Percentiles rank a stretch among this genome's conserved stretches.
Evolutionary conservation across 2,797 vertebrate species (phyloP).

Genomic region (Sphaeramia orbicularis): DNA sequence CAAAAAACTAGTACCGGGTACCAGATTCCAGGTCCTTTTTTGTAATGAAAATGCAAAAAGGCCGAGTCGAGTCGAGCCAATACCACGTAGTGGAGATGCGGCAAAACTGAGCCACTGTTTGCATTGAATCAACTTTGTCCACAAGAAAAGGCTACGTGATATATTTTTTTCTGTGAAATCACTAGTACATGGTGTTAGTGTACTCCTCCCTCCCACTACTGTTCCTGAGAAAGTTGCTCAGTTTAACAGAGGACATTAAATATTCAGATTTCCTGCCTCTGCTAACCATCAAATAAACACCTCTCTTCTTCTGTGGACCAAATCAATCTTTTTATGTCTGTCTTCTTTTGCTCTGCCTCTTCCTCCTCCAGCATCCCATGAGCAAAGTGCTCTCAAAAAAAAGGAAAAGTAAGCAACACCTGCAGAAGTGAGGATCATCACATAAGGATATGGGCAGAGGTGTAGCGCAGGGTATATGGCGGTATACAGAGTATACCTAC

Average conservation of each 20-base stretch:
- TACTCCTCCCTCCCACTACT: slow-evolving; percentile 61
- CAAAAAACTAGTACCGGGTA: no score
- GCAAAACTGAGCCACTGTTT: neutral
- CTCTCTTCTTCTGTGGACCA: slow-evolving; percentile 49
- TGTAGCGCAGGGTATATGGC: no score
- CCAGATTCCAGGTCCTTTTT: no score
- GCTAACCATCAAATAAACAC: slow-evolving; percentile 67
- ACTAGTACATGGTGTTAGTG: slow-evolving; percentile 17
- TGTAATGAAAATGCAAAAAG: no score
- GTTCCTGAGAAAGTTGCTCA: slow-evolving; percentile 54
- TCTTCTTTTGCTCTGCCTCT: slow-evolving; percentile 42
- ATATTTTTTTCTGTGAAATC: slow-evolving; percentile 29
- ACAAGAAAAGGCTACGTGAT: neutral
- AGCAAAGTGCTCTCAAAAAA: slow-evolving; percentile 30
- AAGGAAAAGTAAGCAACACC: slow-evolving; percentile 37
- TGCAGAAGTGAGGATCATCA: slow-evolving; percentile 18
- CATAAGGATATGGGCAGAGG: slow-evolving; percentile 5
- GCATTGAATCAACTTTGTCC: neutral
- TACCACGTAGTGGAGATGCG: no score
- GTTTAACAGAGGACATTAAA: slow-evolving; percentile 60
- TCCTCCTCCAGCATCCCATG: slow-evolving; percentile 61
- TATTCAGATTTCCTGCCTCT: slow-evolving; percentile 63
- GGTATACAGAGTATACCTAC: no score
- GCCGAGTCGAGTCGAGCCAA: no score
- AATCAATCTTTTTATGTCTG: slow-evolving; percentile 39